Evolutionary conservation across 2,113 vertebrate species (phyloP).

Genomic region (Stegostoma tigrinum): DNA sequence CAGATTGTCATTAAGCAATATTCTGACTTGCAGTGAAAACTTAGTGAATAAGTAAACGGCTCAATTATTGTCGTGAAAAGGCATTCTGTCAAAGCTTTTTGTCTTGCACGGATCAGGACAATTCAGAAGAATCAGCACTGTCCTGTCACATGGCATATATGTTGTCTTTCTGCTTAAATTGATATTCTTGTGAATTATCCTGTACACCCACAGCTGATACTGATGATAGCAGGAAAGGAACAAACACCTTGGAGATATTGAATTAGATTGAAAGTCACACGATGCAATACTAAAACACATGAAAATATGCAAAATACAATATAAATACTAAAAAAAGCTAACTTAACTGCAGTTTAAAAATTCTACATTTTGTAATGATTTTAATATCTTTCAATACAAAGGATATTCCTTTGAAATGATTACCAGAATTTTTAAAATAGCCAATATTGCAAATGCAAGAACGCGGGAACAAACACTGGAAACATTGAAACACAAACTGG

Average conservation of each 20-base stretch:
- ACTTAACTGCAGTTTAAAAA: not conserved
- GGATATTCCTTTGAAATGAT: not conserved
- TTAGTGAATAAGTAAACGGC: not conserved
- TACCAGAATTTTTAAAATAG: not conserved
- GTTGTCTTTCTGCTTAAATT: no score
- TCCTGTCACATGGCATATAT: no score
- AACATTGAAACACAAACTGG: not conserved
- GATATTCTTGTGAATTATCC: no score
- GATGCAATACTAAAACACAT: not conserved
- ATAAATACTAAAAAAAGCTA: no score
- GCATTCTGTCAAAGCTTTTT: no score
- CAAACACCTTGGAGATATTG: not conserved
- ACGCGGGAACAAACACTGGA: no score
- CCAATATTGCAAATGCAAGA: not conserved
- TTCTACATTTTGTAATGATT: not conserved
- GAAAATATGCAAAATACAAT: not conserved
- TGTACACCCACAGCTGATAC: not conserved
- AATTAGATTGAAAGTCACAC: not conserved
- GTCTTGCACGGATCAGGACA: no score
- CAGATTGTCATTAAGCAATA: not conserved
- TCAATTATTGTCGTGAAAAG: not conserved
- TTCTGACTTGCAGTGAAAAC: not conserved
- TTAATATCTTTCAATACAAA: not conserved
- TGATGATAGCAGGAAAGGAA: not conserved
- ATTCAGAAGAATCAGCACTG: no score